Evolutionary conservation across 2,113 vertebrate genomes (phyloP), one percentile per base, ranked within the genome.

Genomic region (Vulpes vulpes): DNA sequence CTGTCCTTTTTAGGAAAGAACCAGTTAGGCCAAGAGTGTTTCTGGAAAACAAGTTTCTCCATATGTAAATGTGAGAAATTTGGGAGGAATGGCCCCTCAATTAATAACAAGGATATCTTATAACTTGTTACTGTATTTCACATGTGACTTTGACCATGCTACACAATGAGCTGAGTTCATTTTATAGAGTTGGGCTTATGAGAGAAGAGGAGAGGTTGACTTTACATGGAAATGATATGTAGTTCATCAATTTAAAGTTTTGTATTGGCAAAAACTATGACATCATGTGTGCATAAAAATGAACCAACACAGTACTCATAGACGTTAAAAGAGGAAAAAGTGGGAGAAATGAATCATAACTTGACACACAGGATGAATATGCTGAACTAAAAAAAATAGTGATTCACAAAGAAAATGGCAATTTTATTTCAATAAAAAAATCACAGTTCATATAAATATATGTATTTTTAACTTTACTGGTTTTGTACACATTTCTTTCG

Each of bases 271-370:
- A 89, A 94, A 94, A 97, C 69, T 64, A 79, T 97, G 91, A 87
- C 83, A 94, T 96, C 79, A 92, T 96, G 73, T 15, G 2, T 82
- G 43, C 51, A 94, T 94, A 79, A 82, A 82, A 97, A 97, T 94
- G 91, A 95, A 65, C 49, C 23, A 73, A 60, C 20, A 57, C 25
- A 73, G 67, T 60, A 5, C 81, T 97, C 73, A 87, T 49, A 83
- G 62, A 90, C 79, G 79, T 96, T 96, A 97, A 97, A 97, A 96
- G 67, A 92, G 59, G 90, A 96, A 96, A 97, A 89, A 38, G 62
- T 98, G 83, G 96, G 91, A 97, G 97, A 97, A 94, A 67, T 98
- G 96, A 98, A 83, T 96, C 96, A 97, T 51, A 74, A n/a, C 5
- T 59, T 89, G 93, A 95, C 86, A 96, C 57, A 91, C 5, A 74